Base-by-base conservation (phyloP, 2,888 invertebrate genomes). In the Aleiodes alternator region DNA sequence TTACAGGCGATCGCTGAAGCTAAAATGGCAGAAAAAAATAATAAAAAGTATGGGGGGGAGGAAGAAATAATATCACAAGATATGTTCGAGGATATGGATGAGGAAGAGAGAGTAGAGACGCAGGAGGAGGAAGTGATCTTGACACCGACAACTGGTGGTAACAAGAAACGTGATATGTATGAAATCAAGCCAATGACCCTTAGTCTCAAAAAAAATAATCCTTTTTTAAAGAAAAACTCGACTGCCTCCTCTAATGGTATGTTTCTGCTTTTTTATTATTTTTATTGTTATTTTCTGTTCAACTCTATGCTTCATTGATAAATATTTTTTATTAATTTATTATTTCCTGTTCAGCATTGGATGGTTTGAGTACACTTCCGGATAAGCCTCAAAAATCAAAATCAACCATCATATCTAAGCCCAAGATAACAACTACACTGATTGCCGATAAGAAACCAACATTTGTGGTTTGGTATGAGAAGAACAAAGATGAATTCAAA, bases 391-490 rank as follows among this genome's bases (percentile, higher is more conserved):
- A 81, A 51, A 86, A 82, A 72, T 34, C 76, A 11, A 74, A 75
- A 34, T 59, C 74, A 74, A 80, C 66, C 77, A 76, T 69, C 79
- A 81, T 77, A 81, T 38, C 79, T 16, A 83, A 83, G 76, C 74
- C 82, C 55, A 83, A 80, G 76, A 71, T 84, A 78, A 87, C 84
- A 80, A 77, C 68, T 80, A 81, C 87, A 85, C 78, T 78, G 66
- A 73, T 56, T 69, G 69, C 68, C 4, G 69, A 88, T 43, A 83
- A 83, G 51, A 90, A 90, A n/a, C 91, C 92, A 85, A 90, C 91
- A 4, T 94, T 94, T 82, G 88, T 92, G 29, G 90, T 91, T 48
- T 94, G 94, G 94, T 93, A 92, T 79, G 89, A 90, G 0, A 91
- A 92, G 75, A 92, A 93, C 83, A 93, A 92, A 84, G 81, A 90